Evolutionary conservation across 1,140 invertebrate genomes (phyloP), one percentile per base, ranked within the genome.

Genomic region (Dendrolimus punctatus): DNA sequence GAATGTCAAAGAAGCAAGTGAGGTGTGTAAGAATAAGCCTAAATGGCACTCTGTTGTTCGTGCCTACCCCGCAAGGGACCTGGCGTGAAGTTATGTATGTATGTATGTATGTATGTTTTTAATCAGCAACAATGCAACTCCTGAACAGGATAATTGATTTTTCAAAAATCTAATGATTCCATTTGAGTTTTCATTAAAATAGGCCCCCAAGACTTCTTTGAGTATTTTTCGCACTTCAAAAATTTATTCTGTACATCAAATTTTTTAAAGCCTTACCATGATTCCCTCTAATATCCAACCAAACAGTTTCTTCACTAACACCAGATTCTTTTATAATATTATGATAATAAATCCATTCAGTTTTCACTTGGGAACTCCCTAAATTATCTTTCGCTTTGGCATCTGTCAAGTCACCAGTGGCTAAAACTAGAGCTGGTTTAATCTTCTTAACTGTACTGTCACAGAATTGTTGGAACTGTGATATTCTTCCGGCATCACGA

Each of bases 241-340:
- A 45, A 45, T 9, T 9, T 45, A n/a, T 42, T 42, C n/a, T 42
- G n/a, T 9, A 9, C 5, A 9, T 6, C n/a, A 9, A 7, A 53
- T 47, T 10, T 45, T 39, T 5, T 38, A 58, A 8, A 45, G 6
- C 9, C 66, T 77, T 88, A 97, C 96, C 96, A 92, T 98, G 97
- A 90, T 98, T 98, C 80, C 97, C 97, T 84, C 96, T 89, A 55
- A 97, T 93, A 87, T 98, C 97, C 46, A 98, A 85, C 96, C 96
- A 98, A 6, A 90, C 85, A 5, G 94, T 95, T 75, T 90, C 91
- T 47, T 92, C 87, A 40, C 81, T 84, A 23, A 95, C 89, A 61
- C 91, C 89, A 57, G 90, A 91, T 58, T 93, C 89, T 42, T 91
- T 88, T 38, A 98, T 86, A 59, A 94, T 88, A 66, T 92, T 88